Evolutionary conservation across 2,888 invertebrate genomes (phyloP).

Genomic region (Stenoptilia bipunctidactyla): DNA sequence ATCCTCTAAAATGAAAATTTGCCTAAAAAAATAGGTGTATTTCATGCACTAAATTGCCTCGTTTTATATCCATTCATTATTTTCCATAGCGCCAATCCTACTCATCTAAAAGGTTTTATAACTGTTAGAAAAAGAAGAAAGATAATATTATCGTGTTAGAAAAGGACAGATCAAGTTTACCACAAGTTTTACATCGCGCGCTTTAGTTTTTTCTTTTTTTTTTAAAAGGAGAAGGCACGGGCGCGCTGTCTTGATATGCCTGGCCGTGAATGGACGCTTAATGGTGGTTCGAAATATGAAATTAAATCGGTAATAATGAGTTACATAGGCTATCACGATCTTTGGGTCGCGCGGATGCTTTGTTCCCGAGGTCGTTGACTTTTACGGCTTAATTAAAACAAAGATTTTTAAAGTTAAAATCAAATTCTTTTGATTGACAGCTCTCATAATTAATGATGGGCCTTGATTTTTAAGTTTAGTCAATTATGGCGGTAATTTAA

Average conservation of each 20-base stretch:
- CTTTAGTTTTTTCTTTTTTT: conserved; percentile 24
- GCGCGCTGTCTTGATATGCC: conserved; percentile 32
- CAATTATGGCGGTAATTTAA: too few species aligned
- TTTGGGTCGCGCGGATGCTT: conserved; percentile 28
- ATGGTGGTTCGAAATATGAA: conserved; percentile 56
- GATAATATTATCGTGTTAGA: conserved; percentile 23
- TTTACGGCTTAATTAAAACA: conserved; percentile 43
- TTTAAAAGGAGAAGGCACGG: conserved; percentile 28
- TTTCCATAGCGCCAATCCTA: conserved; percentile 59
- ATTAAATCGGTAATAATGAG: conserved; percentile 57
- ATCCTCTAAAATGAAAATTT: too few species aligned
- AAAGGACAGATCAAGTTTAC: conserved; percentile 26
- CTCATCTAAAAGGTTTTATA: conserved; percentile 67
- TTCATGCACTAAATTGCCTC: conserved; percentile 43
- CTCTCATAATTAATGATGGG: neutral
- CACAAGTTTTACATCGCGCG: conserved; percentile 21
- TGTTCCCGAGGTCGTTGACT: conserved; percentile 42
- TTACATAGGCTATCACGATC: conserved; percentile 46
- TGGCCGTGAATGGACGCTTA: conserved; percentile 46
- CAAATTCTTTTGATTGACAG: neutral
- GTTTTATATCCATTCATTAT: conserved; percentile 29
- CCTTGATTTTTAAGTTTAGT: too few species aligned
- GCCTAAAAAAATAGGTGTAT: conserved; percentile 33
- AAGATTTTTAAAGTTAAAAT: conserved; percentile 24
- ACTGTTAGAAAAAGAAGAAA: conserved; percentile 37